Base-by-base conservation (phyloP, 2,888 invertebrate genomes). In the Spisula subtruncata region DNA sequence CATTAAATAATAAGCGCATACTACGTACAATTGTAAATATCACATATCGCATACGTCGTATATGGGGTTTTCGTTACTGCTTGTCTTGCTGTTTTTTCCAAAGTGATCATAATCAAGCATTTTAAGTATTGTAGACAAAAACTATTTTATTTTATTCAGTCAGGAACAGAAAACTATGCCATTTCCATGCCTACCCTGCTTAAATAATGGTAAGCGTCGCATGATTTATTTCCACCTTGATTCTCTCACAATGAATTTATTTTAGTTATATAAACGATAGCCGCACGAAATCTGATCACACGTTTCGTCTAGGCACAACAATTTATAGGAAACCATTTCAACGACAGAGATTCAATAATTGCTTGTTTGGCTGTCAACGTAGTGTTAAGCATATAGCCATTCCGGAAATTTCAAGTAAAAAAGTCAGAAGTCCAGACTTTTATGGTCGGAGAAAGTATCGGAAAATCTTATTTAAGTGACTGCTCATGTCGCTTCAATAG, bases 311-410 rank as follows among this genome's bases (percentile, higher is more conserved):
- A 25, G 60, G 8, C 25, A 25, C 60, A 25, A 66, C 60, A 25
- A 66, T 66, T 66, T 66, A 66, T 66, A n/a, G 75, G 32, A 75
- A 75, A 25, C 35, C 14, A 35, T 75, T 75, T 75, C 35, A 32
- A 32, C 18, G 75, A 75, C 75, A 75, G 29, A 75, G 29, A 75
- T 75, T 75, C 75, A 35, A 75, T 75, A 75, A 75, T 75, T 32
- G 75, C 32, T 35, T 75, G 35, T 75, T 75, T 75, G 75, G 32
- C 75, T 75, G 75, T 75, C 75, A 75, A 35, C 14, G 16, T 18
- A 14, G 35, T 75, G 75, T 35, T 75, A 75, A 35, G 32, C 75
- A 32, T 25, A 35, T 18, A 75, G 25, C 29, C 16, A 35, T 32
- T 35, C 75, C 4, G 18, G 75, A 75, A 25, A 32, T 75, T 35